Conservation (phyloP, 2,888 invertebrate genomes). For the Sesia bembeciformis region DNA sequence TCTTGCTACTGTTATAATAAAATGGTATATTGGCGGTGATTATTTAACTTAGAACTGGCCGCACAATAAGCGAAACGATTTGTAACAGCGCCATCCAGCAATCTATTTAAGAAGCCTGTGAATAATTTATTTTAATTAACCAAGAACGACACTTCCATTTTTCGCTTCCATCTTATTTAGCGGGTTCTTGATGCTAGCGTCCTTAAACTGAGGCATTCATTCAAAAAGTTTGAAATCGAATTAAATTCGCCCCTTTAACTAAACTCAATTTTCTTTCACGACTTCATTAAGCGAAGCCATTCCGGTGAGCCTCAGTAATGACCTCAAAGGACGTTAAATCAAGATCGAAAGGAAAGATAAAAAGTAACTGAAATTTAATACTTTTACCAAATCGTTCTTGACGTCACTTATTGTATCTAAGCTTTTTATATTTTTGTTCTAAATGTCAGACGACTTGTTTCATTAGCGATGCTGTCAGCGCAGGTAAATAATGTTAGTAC, state of each 20-base stretch:
- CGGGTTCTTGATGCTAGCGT: slow-evolving; percentile 40
- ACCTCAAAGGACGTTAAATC: slow-evolving; percentile 70
- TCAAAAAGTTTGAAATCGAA: slow-evolving; percentile 70
- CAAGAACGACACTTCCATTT: slow-evolving; percentile 53
- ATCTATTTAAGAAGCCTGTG: slow-evolving; percentile 50
- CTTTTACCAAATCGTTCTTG: slow-evolving; percentile 55
- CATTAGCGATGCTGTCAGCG: too few relatives aligned
- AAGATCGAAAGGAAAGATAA: slow-evolving; percentile 64
- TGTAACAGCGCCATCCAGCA: slow-evolving; percentile 44
- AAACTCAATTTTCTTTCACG: slow-evolving; percentile 71
- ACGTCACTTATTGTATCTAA: slow-evolving; percentile 43
- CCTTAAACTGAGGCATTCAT: slow-evolving; percentile 61
- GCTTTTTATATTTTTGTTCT: slow-evolving; percentile 22
- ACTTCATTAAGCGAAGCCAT: slow-evolving; percentile 70
- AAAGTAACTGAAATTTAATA: slow-evolving; percentile 64
- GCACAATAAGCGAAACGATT: slow-evolving; percentile 28
- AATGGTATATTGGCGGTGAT: too few relatives aligned
- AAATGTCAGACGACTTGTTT: too few relatives aligned
- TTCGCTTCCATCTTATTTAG: slow-evolving; percentile 56
- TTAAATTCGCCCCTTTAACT: slow-evolving; percentile 72
- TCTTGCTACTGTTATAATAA: too few relatives aligned
- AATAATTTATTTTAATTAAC: slow-evolving; percentile 68
- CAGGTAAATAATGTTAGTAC: too few relatives aligned
- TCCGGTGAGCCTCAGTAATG: slow-evolving; percentile 69
- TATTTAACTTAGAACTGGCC: too few relatives aligned